Conservation (phyloP, 2,888 invertebrate species). For the Cerastis rubricosa region DNA sequence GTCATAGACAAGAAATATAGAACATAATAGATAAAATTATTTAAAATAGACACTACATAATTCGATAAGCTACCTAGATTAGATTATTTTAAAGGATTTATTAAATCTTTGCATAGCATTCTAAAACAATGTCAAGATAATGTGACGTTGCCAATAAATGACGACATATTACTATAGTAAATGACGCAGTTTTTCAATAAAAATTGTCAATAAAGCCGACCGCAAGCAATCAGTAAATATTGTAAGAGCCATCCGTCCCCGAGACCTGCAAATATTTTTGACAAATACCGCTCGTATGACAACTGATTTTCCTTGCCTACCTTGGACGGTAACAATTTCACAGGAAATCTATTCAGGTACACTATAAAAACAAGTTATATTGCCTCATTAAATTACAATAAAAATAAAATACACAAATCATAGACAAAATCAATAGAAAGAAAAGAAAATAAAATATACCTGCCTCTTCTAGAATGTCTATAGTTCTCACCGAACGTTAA, state of each 20-base stretch:
- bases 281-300: constrained; percentile 9
- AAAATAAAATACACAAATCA: not conserved
- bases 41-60: constrained; percentile 16
- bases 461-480: not conserved
- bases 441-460: constrained; percentile 11
- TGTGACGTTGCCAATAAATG: constrained; percentile 11
- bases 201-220: constrained; percentile 9
- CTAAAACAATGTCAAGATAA: constrained; percentile 20
- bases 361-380: constrained; percentile 14
- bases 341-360: constrained; percentile 23
- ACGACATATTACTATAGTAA: constrained; percentile 10
- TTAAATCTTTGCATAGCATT: constrained; percentile 35
- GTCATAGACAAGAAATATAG: constrained; percentile 20
- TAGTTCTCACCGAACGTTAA: constrained; percentile 15
- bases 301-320: constrained; percentile 21
- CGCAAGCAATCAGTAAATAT: constrained; percentile 33
- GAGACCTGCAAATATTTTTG: constrained; percentile 32
- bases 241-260: constrained; percentile 17
- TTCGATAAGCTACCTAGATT: constrained; percentile 17
- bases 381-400: not conserved
- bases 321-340: not conserved
- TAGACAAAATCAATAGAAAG: not conserved
- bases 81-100: constrained; percentile 31
- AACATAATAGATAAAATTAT: constrained; percentile 11
- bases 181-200: constrained; percentile 18